Evolutionary conservation across 2,888 invertebrate species (phyloP).

Genomic region (Pilophorus perplexus): DNA sequence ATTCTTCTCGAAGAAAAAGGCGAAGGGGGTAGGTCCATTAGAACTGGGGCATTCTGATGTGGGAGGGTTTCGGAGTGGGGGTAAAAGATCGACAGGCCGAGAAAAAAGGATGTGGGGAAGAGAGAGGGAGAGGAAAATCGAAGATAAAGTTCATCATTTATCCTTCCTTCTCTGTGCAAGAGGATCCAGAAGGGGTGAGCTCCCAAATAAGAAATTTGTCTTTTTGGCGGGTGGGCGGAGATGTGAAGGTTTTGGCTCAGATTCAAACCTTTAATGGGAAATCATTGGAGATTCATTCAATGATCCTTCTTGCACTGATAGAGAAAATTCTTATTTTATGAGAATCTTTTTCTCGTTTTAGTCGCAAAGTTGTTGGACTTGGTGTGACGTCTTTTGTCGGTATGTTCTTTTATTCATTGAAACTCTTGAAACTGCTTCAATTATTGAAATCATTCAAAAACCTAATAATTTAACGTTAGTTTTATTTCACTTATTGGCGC

Average conservation of each 20-base stretch:
- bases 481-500: no score
- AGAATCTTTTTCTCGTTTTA: background rate
- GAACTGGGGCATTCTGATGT: conserved; percentile 36
- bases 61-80: conserved; percentile 10
- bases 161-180: background rate
- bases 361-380: background rate
- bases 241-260: conserved; percentile 1
- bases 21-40: conserved; percentile 28
- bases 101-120: background rate
- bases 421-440: no score
- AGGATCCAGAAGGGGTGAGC: background rate
- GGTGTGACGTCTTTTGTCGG: no score
- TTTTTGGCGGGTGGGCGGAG: background rate
- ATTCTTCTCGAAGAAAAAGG: conserved; percentile 31
- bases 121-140: conserved; percentile 25
- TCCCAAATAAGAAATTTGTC: conserved; percentile 25
- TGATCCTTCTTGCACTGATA: background rate
- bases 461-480: no score
- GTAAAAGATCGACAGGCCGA: background rate
- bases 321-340: background rate
- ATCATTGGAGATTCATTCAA: conserved; percentile 13
- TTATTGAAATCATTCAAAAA: no score
- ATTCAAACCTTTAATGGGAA: conserved; percentile 26
- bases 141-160: conserved; percentile 39
- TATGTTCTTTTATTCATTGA: no score